Percentiles rank a stretch among this genome's conserved stretches.
phyloP scores from a whole-genome alignment of 2,113 vertebrate species.

The Meles meles region DNA sequence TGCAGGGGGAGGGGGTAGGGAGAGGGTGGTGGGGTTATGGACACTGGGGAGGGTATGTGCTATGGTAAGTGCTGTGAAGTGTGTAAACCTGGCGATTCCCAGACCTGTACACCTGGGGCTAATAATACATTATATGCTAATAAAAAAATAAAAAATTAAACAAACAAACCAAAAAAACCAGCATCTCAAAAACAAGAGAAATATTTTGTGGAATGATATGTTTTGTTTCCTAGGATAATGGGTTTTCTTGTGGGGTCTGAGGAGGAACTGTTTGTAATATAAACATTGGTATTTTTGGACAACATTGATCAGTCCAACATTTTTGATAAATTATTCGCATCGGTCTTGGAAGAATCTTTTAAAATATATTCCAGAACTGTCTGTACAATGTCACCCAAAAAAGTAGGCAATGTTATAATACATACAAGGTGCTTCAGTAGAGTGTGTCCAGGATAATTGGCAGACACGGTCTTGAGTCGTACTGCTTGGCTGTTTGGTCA shows the following conservation, averaged over 20 bases:
- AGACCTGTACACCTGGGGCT: no score
- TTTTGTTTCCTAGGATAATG: not conserved
- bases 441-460: conserved; percentile 5
- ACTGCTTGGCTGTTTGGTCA: not conserved
- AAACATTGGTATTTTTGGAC: not conserved
- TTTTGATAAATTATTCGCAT: conserved; percentile 39
- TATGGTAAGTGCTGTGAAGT: no score
- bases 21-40: no score
- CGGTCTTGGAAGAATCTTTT: conserved; percentile 46
- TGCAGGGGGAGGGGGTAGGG: no score
- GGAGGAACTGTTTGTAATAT: not conserved
- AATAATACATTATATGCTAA: no score
- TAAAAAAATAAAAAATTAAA: no score
- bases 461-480: conserved; percentile 25
- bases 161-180: no score
- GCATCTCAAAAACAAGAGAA: not conserved
- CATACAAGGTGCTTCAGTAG: not conserved
- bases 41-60: no score
- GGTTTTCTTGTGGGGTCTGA: not conserved
- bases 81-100: no score
- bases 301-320: not conserved
- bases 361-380: conserved; percentile 18
- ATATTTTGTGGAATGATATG: not conserved
- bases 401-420: not conserved
- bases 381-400: not conserved